A percentile compares a stretch with the other conserved stretches of the same genome.
Conservation (phyloP, 2,888 invertebrate genomes). For the Drosophila stalkeri region DNA sequence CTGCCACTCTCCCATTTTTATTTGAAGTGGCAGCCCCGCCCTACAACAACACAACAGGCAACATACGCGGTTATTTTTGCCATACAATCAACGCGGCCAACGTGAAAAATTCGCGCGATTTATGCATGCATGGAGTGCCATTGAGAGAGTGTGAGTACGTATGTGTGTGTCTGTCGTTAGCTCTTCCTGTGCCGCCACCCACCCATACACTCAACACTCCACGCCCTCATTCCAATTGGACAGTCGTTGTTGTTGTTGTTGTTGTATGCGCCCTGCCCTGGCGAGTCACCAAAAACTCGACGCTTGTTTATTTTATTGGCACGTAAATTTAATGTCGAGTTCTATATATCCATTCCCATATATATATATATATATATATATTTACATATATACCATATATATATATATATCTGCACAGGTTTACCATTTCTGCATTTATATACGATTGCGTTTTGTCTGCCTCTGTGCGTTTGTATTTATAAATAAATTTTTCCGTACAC, state of each 20-base stretch:
- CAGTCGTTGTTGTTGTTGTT: slow-evolving; percentile 5
- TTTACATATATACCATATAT: background rate
- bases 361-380: background rate
- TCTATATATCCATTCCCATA: slow-evolving; percentile 14
- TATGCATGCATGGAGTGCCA: slow-evolving; percentile 74
- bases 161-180: slow-evolving; percentile 45
- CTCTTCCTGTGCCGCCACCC: slow-evolving; percentile 54
- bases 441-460: slow-evolving; percentile 30
- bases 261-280: slow-evolving; percentile 41
- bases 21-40: slow-evolving; percentile 23
- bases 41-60: slow-evolving; percentile 46
- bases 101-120: slow-evolving; percentile 80
- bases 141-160: slow-evolving; percentile 18
- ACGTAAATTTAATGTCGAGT: slow-evolving; percentile 79
- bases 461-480: slow-evolving; percentile 40
- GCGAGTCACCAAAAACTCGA: slow-evolving; percentile 77
- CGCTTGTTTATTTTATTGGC: slow-evolving; percentile 82
- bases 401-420: slow-evolving; percentile 32
- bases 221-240: slow-evolving; percentile 18
- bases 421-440: slow-evolving; percentile 61
- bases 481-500: slow-evolving; percentile 67
- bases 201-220: slow-evolving; percentile 9
- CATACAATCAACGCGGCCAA: slow-evolving; percentile 74
- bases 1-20: background rate
- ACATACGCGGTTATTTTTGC: slow-evolving; percentile 72